A percentile compares a stretch with the other conserved stretches of the same genome.
Conservation (phyloP, 1,140 invertebrate genomes). For the Drosophila sulfurigaster region DNA sequence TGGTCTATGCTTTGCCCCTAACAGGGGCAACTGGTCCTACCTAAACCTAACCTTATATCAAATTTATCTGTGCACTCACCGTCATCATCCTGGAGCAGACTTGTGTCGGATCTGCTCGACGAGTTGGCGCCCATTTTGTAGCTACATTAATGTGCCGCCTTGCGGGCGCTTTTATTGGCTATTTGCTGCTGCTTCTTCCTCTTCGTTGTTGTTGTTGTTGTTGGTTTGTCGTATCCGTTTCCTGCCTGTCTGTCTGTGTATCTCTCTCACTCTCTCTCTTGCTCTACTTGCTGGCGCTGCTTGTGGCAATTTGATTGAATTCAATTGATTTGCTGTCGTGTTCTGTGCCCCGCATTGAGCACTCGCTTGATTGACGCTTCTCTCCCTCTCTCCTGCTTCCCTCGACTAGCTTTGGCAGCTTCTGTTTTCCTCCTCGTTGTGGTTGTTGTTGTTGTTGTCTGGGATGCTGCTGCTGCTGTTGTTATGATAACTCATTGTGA, state of each 20-base stretch:
- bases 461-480: conserved; percentile 7
- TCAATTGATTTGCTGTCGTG: conserved; percentile 52
- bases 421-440: background rate
- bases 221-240: conserved; percentile 7
- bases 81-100: conserved; percentile 81
- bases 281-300: background rate
- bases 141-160: conserved; percentile 64
- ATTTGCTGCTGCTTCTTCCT: conserved; percentile 7
- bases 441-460: conserved; percentile 1
- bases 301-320: conserved; percentile 55
- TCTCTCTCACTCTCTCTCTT: background rate
- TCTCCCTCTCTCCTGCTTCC: background rate
- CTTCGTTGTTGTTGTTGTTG: background rate
- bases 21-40: too few species aligned
- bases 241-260: background rate
- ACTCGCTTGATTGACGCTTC: conserved; percentile 24
- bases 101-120: conserved; percentile 81
- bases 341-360: conserved; percentile 3
- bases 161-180: conserved; percentile 38
- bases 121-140: conserved; percentile 80
- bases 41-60: too few species aligned
- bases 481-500: conserved; percentile 25
- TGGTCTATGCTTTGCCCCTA: too few species aligned
- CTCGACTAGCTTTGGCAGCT: conserved; percentile 5
- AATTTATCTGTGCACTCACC: conserved; percentile 53